A percentile compares a stretch with the other conserved stretches of the same genome.
Evolutionary conservation across 2,888 invertebrate species (phyloP).

Genomic region (Argyresthia goedartella): DNA sequence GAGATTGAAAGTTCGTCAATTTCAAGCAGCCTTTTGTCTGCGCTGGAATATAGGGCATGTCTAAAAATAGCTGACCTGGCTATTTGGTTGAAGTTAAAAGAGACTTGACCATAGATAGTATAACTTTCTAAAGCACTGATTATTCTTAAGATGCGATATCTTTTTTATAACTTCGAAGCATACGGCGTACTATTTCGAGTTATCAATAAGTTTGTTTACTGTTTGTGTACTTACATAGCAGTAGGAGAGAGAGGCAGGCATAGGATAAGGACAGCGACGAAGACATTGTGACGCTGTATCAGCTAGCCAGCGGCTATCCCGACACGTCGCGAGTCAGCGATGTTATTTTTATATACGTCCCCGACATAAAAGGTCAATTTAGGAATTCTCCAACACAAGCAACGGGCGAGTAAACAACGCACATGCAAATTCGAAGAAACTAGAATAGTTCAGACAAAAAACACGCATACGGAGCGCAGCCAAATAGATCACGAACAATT

Average conservation of each 20-base stretch:
- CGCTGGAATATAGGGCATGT: neutral
- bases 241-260: conserved; percentile 24
- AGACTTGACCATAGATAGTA: too few relatives aligned
- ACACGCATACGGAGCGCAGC: neutral
- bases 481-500: neutral
- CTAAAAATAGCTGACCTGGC: neutral
- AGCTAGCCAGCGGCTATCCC: conserved; percentile 9
- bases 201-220: too few relatives aligned
- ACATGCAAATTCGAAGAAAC: conserved; percentile 15
- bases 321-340: conserved; percentile 45
- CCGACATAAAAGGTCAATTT: conserved; percentile 65
- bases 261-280: too few relatives aligned
- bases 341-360: conserved; percentile 65
- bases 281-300: too few relatives aligned
- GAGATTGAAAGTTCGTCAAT: neutral
- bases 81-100: too few relatives aligned
- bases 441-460: conserved; percentile 15
- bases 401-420: conserved; percentile 46
- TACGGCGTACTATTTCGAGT: too few relatives aligned
- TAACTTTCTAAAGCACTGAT: too few relatives aligned
- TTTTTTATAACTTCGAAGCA: too few relatives aligned
- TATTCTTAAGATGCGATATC: too few relatives aligned
- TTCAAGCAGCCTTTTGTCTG: neutral
- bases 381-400: conserved; percentile 52
- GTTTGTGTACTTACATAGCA: conserved; percentile 34